These are phyloP conservation scores for Ryuthela nishihirai DNA, from an alignment of 2,888 invertebrate genomes.

Conservation along the genomic window DNA sequence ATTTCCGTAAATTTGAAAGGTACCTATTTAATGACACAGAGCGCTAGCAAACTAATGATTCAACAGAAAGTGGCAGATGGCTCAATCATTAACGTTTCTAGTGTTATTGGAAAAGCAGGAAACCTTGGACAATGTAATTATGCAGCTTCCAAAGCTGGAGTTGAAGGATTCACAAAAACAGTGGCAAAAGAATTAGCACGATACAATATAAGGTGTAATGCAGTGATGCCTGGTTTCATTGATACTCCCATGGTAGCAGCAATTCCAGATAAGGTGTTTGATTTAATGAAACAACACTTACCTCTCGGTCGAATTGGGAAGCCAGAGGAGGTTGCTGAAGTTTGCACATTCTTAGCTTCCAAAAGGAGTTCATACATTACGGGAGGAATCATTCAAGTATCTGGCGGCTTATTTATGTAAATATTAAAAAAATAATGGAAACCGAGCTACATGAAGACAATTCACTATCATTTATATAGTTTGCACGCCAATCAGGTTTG, in stretches of 20 bases:
- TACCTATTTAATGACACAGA: conserved; percentile 46
- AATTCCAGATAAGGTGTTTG: conserved; percentile 73
- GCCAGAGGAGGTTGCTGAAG: conserved; percentile 59
- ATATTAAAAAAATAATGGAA: no score
- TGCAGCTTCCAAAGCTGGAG: conserved; percentile 88
- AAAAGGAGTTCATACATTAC: conserved; percentile 81
- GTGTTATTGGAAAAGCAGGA: conserved; percentile 59
- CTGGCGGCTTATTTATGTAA: conserved; percentile 63
- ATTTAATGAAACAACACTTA: conserved; percentile 60
- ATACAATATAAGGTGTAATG: conserved; percentile 62
- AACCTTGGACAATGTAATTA: conserved; percentile 90
- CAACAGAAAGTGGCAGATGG: conserved; percentile 60
- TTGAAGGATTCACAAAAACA: conserved; percentile 77
- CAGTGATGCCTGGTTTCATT: conserved; percentile 82
- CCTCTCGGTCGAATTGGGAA: conserved; percentile 68
- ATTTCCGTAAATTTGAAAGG: conserved; percentile 83
- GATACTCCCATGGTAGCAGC: conserved; percentile 74
- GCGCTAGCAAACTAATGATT: conserved; percentile 70
- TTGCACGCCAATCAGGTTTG: no score
- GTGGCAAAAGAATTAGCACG: conserved; percentile 81
- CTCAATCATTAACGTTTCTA: conserved; percentile 81
- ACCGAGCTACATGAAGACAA: no score
- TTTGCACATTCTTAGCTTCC: conserved; percentile 69
- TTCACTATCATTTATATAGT: no score
- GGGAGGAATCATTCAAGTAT: conserved; percentile 78